Conservation (phyloP, 2,113 vertebrate species). For the Tragulus kanchil region DNA sequence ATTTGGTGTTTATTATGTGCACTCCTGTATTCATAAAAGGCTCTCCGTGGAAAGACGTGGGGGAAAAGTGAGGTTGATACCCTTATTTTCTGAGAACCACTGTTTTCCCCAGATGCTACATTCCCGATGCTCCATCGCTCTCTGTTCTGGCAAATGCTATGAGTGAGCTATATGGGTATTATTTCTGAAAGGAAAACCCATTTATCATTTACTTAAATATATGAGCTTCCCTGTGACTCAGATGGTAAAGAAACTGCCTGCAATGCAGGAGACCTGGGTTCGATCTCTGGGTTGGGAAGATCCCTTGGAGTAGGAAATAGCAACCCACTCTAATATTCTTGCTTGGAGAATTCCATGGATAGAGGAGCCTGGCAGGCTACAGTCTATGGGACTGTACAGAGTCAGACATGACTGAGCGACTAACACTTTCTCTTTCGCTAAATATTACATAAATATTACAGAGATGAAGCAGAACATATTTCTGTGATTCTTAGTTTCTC, state of each 20-base stretch:
- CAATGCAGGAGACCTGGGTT: no score
- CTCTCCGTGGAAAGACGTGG: background rate
- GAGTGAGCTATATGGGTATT: background rate
- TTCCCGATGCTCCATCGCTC: background rate
- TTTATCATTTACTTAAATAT: conserved; percentile 14
- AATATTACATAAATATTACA: background rate
- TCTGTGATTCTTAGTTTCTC: background rate
- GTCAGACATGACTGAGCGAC: no score
- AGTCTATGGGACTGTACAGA: no score
- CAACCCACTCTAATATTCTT: no score
- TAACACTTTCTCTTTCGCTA: background rate
- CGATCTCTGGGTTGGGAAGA: no score
- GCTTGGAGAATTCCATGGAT: no score
- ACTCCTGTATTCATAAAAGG: background rate
- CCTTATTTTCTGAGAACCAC: background rate
- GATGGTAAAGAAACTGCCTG: no score
- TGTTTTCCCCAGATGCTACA: background rate
- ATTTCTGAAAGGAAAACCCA: conserved; percentile 1
- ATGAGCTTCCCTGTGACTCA: no score
- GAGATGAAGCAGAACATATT: background rate
- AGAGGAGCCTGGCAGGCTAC: no score
- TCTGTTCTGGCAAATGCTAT: background rate
- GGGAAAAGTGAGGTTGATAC: background rate
- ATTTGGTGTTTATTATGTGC: background rate
- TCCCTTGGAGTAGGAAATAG: no score